These are phyloP conservation scores for Nymphalis urticae DNA, from an alignment of 2,888 invertebrate genomes.

Conservation along the genomic window DNA sequence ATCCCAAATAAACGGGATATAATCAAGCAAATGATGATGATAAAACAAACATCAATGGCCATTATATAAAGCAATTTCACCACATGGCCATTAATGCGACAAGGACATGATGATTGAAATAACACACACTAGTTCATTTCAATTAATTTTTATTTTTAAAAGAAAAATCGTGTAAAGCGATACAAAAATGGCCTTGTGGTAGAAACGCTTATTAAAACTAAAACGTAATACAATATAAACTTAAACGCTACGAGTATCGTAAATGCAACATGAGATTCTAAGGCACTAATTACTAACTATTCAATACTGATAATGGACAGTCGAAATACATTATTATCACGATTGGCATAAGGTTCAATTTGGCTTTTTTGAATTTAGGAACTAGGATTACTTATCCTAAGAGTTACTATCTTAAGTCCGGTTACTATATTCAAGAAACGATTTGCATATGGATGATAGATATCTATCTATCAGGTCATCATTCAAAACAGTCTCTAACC, in stretches of 20 bases:
- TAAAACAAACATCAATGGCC: slow-evolving; percentile 67
- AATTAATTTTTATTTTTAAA: slow-evolving; percentile 57
- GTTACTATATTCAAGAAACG: not conserved
- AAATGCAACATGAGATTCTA: slow-evolving; percentile 41
- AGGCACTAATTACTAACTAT: slow-evolving; percentile 46
- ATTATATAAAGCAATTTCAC: slow-evolving; percentile 52
- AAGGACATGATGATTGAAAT: slow-evolving; percentile 68
- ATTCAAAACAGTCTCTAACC: too few relatives aligned
- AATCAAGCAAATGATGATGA: not conserved
- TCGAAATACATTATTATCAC: slow-evolving; percentile 39
- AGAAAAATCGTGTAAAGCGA: slow-evolving; percentile 57
- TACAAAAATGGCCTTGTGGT: slow-evolving; percentile 79
- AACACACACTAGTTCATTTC: slow-evolving; percentile 57
- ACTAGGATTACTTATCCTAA: slow-evolving; percentile 21
- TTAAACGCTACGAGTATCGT: slow-evolving; percentile 43
- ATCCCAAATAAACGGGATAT: not conserved
- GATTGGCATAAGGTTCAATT: slow-evolving; percentile 41
- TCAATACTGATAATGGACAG: slow-evolving; percentile 51
- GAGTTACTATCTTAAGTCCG: not conserved
- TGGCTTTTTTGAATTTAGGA: slow-evolving; percentile 35
- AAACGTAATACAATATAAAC: slow-evolving; percentile 10
- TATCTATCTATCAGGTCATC: too few relatives aligned
- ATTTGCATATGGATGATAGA: too few relatives aligned
- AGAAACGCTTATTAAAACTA: slow-evolving; percentile 47
- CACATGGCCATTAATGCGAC: slow-evolving; percentile 75